Base-by-base conservation (phyloP, 2,888 invertebrate genomes). In the Acleris holmiana region DNA sequence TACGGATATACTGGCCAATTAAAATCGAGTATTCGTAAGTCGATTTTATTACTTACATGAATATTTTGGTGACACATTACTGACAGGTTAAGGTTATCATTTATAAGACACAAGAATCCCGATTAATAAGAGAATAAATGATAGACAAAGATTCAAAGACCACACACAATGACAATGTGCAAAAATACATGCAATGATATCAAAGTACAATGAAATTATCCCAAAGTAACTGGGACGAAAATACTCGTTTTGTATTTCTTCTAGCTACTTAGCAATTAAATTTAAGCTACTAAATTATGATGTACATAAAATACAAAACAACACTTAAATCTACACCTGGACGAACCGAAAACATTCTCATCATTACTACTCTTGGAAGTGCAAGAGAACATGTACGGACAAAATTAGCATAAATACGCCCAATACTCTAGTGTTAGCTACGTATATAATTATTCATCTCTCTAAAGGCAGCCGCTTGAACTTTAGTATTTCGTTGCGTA, bases 161-260 rank as follows among this genome's bases (percentile, higher is more conserved):
- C 87, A 87, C 88, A 85, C 84, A 86, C 82, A 82, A 71, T 35
- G 76, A 76, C 75, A 78, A 74, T 74, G 69, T 69, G 69, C 68
- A 69, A 40, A 69, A 40, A 61, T 50, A 35, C 76, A 76, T 76
- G 76, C 76, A 76, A 73, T 76, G 76, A 73, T 48, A 58, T 59
- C 29, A 64, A 47, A 54, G 35, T 50, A 23, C 40, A 58, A 44
- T 55, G 23, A 25, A 51, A 51, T 54, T 48, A 54, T 48, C 8
- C 19, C 40, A 58, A 53, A 19, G 18, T 41, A 47, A 13, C 15
- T 25, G 4, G 46, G 41, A 46, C 13, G 29, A 62, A 57, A 40
- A 47, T 53, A 40, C 47, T 57, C 23, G 15, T 8, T 29, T 29
- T 2, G 8, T 29, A 29, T 8, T 8, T 8, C 29, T 29, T 7